These are phyloP conservation scores for Girardinus metallicus DNA, from an alignment of 2,797 vertebrate genomes.

Conservation along the genomic window DNA sequence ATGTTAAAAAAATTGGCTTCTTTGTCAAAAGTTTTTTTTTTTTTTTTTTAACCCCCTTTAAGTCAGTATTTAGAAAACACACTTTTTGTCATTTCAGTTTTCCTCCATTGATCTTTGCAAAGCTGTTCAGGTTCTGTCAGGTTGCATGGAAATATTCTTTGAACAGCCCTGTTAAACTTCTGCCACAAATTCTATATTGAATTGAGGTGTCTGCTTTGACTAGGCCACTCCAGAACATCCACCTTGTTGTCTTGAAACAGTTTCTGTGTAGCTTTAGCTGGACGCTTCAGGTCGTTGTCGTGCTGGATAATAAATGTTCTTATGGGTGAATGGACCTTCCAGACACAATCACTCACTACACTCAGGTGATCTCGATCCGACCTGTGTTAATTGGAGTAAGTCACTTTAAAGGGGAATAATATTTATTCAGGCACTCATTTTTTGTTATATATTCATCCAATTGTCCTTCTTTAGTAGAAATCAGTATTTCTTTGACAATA, in stretches of 20 bases:
- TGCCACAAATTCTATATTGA: too few species aligned
- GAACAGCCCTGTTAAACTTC: too few species aligned
- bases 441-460: neutral
- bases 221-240: too few species aligned
- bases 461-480: neutral
- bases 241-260: too few species aligned
- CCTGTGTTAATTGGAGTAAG: neutral
- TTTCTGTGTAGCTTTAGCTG: too few species aligned
- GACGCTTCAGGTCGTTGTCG: too few species aligned
- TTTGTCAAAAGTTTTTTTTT: too few species aligned
- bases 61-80: neutral
- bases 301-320: neutral
- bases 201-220: too few species aligned
- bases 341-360: neutral
- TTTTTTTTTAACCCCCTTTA: neutral
- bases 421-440: neutral
- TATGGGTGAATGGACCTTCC: neutral
- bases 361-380: neutral
- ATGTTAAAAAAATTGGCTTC: neutral
- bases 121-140: too few species aligned
- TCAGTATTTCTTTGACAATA: neutral
- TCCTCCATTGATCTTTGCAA: too few species aligned
- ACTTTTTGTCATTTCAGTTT: neutral
- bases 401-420: neutral
- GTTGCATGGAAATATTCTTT: too few species aligned